Evolutionary conservation across 2,113 vertebrate species (phyloP).

Genomic region (Eleginops maclovinus): DNA sequence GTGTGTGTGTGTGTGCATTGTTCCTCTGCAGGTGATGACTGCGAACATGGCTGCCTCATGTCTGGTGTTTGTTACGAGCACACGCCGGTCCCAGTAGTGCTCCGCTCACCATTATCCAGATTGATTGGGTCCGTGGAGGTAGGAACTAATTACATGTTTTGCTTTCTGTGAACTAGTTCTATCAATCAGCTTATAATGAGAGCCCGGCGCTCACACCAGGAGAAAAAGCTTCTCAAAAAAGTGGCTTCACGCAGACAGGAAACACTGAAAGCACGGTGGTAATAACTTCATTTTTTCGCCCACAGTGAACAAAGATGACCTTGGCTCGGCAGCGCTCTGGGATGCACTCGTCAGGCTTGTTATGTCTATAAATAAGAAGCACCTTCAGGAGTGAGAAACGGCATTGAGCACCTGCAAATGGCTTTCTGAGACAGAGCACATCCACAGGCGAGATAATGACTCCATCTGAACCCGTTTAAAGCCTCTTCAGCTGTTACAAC

Average conservation of each 20-base stretch:
- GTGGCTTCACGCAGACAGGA: neutral
- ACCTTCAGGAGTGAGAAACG: constrained; percentile 29
- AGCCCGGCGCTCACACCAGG: constrained; percentile 10
- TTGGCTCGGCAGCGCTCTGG: constrained; percentile 47
- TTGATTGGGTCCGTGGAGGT: constrained; percentile 69
- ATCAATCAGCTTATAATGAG: constrained; percentile 75
- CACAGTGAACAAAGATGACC: constrained; percentile 57
- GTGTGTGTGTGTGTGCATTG: constrained; percentile 25
- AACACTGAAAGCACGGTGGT: constrained; percentile 22
- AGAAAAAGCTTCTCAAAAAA: constrained; percentile 36
- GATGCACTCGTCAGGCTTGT: constrained; percentile 44
- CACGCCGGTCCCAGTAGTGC: constrained; percentile 46
- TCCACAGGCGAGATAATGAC: constrained; percentile 26
- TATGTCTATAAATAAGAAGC: constrained; percentile 53
- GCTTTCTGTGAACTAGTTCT: constrained; percentile 70
- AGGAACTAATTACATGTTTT: constrained; percentile 75
- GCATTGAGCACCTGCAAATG: constrained; percentile 37
- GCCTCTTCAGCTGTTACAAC: constrained; percentile 11
- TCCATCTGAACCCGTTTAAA: constrained; percentile 39
- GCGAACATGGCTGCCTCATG: neutral
- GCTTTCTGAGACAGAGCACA: constrained; percentile 43
- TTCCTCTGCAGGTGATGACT: constrained; percentile 58
- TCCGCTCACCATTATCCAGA: constrained; percentile 44
- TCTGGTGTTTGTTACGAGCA: constrained; percentile 39
- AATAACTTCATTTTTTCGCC: constrained; percentile 45